Percentiles rank a stretch among this genome's conserved stretches.
Evolutionary conservation across 2,113 vertebrate genomes (phyloP).

Genomic region (Elanoides forficatus): DNA sequence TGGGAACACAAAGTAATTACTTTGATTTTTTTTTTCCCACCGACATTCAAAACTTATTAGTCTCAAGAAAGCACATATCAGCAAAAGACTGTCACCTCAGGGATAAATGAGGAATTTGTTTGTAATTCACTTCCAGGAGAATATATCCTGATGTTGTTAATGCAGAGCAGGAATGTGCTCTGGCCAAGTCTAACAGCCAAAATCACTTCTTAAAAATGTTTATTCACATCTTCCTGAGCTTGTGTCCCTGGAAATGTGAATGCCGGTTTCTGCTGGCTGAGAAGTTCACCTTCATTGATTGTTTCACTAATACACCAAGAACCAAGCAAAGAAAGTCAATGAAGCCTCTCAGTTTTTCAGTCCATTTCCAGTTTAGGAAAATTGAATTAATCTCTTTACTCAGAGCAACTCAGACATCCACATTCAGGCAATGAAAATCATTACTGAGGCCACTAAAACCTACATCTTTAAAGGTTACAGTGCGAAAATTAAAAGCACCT

Average conservation of each 20-base stretch:
- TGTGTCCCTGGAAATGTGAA: background rate
- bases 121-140: slow-evolving; percentile 66
- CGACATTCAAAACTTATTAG: slow-evolving; percentile 69
- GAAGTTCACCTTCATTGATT: slow-evolving; percentile 11
- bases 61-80: slow-evolving; percentile 58
- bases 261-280: background rate
- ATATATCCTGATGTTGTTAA: slow-evolving; percentile 39
- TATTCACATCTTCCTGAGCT: background rate
- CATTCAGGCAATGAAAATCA: slow-evolving; percentile 57
- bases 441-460: slow-evolving; percentile 5
- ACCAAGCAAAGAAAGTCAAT: slow-evolving; percentile 21
- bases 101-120: slow-evolving; percentile 61
- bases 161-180: background rate
- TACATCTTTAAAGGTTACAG: slow-evolving; percentile 66
- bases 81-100: slow-evolving; percentile 67
- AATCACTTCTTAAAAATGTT: background rate
- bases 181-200: background rate
- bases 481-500: slow-evolving; percentile 38
- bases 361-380: slow-evolving; percentile 39
- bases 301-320: background rate
- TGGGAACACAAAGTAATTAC: slow-evolving; percentile 68
- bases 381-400: slow-evolving; percentile 39
- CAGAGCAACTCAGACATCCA: slow-evolving; percentile 16
- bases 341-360: background rate
- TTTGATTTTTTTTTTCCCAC: slow-evolving; percentile 31